These are phyloP conservation scores for Harmothoe impar DNA, from an alignment of 2,888 invertebrate genomes.

Conservation along the genomic window DNA sequence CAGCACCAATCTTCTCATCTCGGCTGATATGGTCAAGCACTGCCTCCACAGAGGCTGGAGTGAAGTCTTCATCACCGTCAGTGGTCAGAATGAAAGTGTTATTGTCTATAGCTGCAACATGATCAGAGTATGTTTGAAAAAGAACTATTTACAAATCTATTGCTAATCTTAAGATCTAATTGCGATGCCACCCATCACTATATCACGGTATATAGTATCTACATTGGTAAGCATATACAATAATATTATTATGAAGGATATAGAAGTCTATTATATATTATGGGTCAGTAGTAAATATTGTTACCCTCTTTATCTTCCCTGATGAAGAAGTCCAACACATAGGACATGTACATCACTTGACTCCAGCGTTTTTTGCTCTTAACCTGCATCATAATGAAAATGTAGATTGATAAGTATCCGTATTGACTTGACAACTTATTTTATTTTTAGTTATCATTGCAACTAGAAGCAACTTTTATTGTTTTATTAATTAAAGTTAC, in stretches of 20 bases:
- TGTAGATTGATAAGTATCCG: no score
- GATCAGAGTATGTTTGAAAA: background rate
- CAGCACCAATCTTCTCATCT: slow-evolving; percentile 79
- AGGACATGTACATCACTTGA: slow-evolving; percentile 83
- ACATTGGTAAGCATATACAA: no score
- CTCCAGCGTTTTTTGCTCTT: slow-evolving; percentile 82
- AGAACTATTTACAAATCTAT: no score
- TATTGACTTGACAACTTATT: no score
- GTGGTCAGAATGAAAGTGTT: slow-evolving; percentile 79
- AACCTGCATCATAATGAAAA: slow-evolving; percentile 71
- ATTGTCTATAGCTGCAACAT: slow-evolving; percentile 68
- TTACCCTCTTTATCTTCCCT: slow-evolving; percentile 64
- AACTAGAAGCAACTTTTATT: no score
- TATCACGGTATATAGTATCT: no score
- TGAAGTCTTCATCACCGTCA: slow-evolving; percentile 80
- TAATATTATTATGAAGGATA: no score
- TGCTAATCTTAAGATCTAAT: no score
- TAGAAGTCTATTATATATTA: no score
- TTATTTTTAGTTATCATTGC: no score
- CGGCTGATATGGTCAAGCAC: slow-evolving; percentile 80
- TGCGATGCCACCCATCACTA: no score
- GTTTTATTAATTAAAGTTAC: no score
- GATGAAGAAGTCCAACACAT: slow-evolving; percentile 78
- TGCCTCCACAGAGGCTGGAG: slow-evolving; percentile 78
- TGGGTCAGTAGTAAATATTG: background rate